phyloP scores from a whole-genome alignment of 2,888 invertebrate species.

The Ennomos erosarius region DNA sequence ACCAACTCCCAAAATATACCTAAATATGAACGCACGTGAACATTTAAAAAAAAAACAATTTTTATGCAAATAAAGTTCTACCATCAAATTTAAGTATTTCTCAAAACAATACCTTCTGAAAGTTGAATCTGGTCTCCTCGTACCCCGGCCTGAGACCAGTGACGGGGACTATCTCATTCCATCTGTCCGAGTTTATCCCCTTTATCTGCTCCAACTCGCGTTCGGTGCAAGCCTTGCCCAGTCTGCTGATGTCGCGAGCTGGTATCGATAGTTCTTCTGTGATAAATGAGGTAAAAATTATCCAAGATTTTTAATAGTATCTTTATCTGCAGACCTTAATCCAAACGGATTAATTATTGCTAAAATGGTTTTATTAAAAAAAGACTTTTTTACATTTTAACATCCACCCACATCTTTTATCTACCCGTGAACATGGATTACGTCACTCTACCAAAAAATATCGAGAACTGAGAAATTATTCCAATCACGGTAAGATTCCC shows the following conservation, averaged over 20 bases:
- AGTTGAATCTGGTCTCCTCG: conserved; percentile 85
- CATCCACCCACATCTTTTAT: too few relatives aligned
- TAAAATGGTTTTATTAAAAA: too few relatives aligned
- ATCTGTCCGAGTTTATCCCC: conserved; percentile 77
- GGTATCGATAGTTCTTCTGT: conserved; percentile 79
- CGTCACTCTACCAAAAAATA: too few relatives aligned
- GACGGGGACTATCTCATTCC: conserved; percentile 85
- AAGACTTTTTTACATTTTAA: not conserved
- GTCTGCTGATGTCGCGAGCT: conserved; percentile 60
- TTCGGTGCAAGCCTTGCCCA: conserved; percentile 80
- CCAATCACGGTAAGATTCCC: not conserved
- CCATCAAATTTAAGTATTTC: not conserved
- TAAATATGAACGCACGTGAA: too few relatives aligned
- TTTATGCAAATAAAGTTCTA: too few relatives aligned
- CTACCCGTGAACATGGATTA: too few relatives aligned
- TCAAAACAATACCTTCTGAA: conserved; percentile 69
- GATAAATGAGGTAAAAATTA: conserved; percentile 30
- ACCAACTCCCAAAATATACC: too few relatives aligned
- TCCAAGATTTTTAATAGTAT: too few relatives aligned
- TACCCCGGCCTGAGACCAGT: conserved; percentile 83
- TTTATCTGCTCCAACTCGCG: conserved; percentile 74
- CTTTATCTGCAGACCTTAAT: too few relatives aligned
- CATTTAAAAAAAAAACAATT: conserved; percentile 19
- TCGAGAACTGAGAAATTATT: not conserved
- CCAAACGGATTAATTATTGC: too few relatives aligned